Conservation (phyloP, 2,888 invertebrate species). For the Eucriotettix oculatus region DNA sequence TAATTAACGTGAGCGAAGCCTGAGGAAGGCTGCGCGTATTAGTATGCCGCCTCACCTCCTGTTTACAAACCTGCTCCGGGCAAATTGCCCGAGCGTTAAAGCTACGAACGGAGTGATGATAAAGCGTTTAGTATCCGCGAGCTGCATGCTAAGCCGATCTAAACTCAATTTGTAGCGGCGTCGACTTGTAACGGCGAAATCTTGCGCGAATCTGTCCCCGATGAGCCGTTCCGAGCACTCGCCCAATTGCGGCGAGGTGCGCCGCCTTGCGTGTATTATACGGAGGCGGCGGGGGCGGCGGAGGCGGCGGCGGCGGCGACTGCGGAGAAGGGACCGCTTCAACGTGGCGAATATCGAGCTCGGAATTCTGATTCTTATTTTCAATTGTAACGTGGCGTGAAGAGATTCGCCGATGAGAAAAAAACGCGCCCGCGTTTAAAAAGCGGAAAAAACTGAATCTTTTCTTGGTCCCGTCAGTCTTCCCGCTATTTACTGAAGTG, state of each 20-base stretch:
- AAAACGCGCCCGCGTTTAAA: constrained; percentile 4
- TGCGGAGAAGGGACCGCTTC: background rate
- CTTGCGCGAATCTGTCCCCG: constrained; percentile 10
- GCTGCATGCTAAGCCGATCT: constrained; percentile 9
- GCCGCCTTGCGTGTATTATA: too few species aligned
- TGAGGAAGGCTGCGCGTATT: too few species aligned
- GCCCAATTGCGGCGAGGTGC: background rate
- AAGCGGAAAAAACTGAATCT: constrained; percentile 7
- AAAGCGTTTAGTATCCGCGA: constrained; percentile 6
- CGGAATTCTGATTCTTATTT: background rate
- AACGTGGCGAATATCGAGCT: background rate
- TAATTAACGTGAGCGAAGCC: too few species aligned
- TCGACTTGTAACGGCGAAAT: constrained; percentile 3
- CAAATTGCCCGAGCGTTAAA: background rate
- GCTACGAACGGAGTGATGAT: background rate
- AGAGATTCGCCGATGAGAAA: constrained; percentile 3
- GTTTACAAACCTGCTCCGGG: background rate
- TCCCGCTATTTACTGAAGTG: constrained; percentile 14
- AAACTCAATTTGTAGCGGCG: constrained; percentile 6
- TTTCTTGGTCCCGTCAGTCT: constrained; percentile 12
- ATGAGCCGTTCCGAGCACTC: constrained; percentile 6
- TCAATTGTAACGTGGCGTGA: constrained; percentile 2
- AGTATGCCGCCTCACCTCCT: background rate
- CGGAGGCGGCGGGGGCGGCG: background rate
- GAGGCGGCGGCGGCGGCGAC: background rate